These are phyloP conservation scores for Formica exsecta DNA, from an alignment of 1,140 invertebrate genomes.

Conservation along the genomic window DNA sequence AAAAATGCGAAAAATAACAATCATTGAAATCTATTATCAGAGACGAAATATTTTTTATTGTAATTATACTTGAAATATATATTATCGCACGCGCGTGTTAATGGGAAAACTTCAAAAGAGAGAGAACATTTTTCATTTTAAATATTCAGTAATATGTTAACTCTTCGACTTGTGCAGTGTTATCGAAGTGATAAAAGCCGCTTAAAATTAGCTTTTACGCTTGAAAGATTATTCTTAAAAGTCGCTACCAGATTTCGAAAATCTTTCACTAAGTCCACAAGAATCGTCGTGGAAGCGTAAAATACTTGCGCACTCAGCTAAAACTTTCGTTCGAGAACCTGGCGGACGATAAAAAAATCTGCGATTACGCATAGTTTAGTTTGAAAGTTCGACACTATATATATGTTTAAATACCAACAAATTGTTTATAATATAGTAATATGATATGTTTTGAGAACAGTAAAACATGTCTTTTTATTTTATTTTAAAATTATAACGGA, in stretches of 20 bases:
- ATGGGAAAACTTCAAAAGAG: background rate
- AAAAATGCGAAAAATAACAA: background rate
- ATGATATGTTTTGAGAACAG: background rate
- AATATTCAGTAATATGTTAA: slow-evolving; percentile 54
- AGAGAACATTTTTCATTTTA: slow-evolving; percentile 22
- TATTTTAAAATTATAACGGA: background rate
- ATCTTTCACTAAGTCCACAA: slow-evolving; percentile 39
- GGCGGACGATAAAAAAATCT: slow-evolving; percentile 21
- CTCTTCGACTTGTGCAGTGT: slow-evolving; percentile 17
- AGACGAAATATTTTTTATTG: background rate
- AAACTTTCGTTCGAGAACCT: slow-evolving; percentile 47
- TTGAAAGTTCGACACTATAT: background rate
- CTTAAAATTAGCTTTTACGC: slow-evolving; percentile 62
- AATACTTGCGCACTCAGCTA: slow-evolving; percentile 25
- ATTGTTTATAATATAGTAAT: no score
- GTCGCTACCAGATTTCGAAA: slow-evolving; percentile 55
- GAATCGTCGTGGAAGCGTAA: slow-evolving; percentile 42
- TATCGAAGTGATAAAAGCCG: slow-evolving; percentile 50
- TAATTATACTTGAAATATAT: slow-evolving; percentile 22
- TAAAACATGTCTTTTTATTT: background rate
- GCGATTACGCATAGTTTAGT: background rate
- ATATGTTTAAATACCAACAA: background rate
- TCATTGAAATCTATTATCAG: background rate
- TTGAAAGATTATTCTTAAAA: slow-evolving; percentile 42
- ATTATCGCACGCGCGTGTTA: background rate